Evolutionary conservation across 2,113 vertebrate genomes (phyloP).

Genomic region (Megaceryle torquata): DNA sequence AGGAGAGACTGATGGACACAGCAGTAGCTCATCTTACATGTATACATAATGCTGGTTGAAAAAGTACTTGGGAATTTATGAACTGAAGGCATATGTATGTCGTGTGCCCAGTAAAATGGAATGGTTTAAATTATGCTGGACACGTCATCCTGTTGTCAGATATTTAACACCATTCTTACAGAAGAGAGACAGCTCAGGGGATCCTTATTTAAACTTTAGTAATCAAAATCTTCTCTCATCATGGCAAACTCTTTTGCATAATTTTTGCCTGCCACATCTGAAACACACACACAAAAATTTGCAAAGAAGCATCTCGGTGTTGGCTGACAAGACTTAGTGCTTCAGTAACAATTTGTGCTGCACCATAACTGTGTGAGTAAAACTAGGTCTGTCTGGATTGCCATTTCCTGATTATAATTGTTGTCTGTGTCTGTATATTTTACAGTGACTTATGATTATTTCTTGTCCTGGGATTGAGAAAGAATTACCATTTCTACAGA

Average conservation of each 20-base stretch:
- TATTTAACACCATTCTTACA: constrained; percentile 30
- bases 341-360: neutral
- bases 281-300: neutral
- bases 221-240: constrained; percentile 43
- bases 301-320: neutral
- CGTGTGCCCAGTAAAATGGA: neutral
- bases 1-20: neutral
- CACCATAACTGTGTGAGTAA: neutral
- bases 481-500: neutral
- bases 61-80: neutral
- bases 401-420: constrained; percentile 9
- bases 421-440: neutral
- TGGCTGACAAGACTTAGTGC: neutral
- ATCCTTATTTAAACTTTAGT: constrained; percentile 36
- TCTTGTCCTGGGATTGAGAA: neutral
- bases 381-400: neutral
- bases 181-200: constrained; percentile 8
- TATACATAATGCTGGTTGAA: constrained; percentile 30
- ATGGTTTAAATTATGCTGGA: constrained; percentile 28
- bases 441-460: constrained; percentile 1
- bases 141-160: constrained; percentile 20
- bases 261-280: constrained; percentile 15
- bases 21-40: neutral
- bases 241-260: neutral
- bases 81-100: neutral